Evolutionary conservation across 2,797 vertebrate species (phyloP).

Genomic region (Mormyrus proboscirostris): DNA sequence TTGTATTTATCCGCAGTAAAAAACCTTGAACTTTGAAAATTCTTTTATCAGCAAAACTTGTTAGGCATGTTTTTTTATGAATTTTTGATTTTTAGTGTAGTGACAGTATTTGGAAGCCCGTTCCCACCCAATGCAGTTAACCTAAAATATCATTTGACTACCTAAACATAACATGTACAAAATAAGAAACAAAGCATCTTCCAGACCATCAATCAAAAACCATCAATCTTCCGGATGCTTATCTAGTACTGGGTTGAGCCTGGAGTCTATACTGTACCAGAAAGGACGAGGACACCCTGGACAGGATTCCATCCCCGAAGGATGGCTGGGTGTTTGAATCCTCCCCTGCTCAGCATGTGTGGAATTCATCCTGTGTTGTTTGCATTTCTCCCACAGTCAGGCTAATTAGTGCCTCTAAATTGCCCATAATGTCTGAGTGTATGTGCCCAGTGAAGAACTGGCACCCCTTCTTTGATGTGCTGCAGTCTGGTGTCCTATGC

Average conservation of each 20-base stretch:
- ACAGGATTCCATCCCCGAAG: neutral
- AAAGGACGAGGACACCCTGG: neutral
- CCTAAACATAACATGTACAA: neutral
- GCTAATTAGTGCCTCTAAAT: neutral
- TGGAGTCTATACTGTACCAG: neutral
- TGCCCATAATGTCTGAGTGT: neutral
- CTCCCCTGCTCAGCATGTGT: neutral
- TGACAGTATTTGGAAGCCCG: neutral
- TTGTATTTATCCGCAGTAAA: neutral
- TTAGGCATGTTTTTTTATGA: neutral
- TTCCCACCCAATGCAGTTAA: neutral
- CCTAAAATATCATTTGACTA: neutral
- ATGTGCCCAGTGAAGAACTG: neutral
- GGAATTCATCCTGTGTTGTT: neutral
- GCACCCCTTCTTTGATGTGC: neutral
- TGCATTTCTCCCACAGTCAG: neutral
- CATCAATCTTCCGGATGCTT: neutral
- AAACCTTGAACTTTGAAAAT: neutral
- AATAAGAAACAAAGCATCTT: neutral
- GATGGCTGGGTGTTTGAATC: neutral
- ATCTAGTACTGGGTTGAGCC: neutral
- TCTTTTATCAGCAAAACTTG: neutral
- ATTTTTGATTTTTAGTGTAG: neutral
- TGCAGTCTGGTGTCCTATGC: neutral
- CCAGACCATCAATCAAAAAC: too few species aligned